These are phyloP conservation scores for Cryptotis parvus DNA, from an alignment of 2,113 vertebrate species.

Conservation along the genomic window DNA sequence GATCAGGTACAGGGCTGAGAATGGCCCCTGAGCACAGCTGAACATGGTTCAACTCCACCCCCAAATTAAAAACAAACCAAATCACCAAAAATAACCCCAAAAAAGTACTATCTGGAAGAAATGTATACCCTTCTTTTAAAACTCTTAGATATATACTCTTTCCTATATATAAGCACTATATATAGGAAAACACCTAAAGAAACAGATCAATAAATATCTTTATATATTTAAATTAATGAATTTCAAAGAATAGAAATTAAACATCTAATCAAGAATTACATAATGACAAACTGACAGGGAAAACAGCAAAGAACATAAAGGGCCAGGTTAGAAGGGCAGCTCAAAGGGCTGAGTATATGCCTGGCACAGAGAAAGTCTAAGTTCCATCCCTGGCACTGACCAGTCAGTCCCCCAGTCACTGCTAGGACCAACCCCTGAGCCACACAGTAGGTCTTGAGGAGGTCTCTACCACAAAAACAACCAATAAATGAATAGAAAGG, in stretches of 20 bases:
- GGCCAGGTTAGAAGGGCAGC: not conserved
- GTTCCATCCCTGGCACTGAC: too few relatives aligned
- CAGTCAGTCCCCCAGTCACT: too few relatives aligned
- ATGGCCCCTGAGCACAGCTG: too few relatives aligned
- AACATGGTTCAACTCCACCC: too few relatives aligned
- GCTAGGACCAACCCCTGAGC: too few relatives aligned
- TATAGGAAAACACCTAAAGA: not conserved
- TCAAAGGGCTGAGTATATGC: too few relatives aligned
- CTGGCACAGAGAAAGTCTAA: too few relatives aligned
- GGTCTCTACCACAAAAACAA: too few relatives aligned
- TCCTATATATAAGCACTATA: slow-evolving; percentile 17
- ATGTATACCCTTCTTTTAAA: slow-evolving; percentile 30
- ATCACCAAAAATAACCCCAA: not conserved
- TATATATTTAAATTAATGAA: slow-evolving; percentile 37
- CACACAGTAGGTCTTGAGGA: too few relatives aligned
- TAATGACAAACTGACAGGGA: not conserved
- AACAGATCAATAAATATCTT: slow-evolving; percentile 32
- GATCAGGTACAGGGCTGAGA: too few relatives aligned
- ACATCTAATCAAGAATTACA: not conserved
- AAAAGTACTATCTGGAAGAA: slow-evolving; percentile 4
- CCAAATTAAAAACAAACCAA: not conserved
- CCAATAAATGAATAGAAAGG: slow-evolving; percentile 24
- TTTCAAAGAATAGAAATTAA: slow-evolving; percentile 29
- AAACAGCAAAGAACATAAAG: slow-evolving; percentile 9
- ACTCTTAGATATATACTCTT: not conserved